phyloP scores from a whole-genome alignment of 2,113 vertebrate genomes.

The Hippocampus barbouri region DNA sequence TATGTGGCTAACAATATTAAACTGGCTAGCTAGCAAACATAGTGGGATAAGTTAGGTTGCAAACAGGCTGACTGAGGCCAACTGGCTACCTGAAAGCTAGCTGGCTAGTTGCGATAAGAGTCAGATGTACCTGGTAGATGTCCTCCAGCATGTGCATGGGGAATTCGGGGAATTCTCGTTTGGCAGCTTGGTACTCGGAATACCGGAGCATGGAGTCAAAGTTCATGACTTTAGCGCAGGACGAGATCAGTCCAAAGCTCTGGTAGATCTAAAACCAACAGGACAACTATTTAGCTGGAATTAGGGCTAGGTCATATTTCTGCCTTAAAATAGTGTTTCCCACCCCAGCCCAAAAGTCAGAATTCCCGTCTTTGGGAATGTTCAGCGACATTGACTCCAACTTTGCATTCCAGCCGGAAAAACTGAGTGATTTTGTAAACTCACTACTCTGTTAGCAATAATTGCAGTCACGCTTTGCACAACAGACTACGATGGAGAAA shows the following conservation, averaged over 20 bases:
- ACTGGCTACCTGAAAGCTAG: background rate
- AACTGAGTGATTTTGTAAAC: too few species aligned
- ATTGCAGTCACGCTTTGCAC: too few species aligned
- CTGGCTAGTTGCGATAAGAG: background rate
- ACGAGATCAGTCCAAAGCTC: constrained; percentile 66
- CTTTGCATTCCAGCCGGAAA: too few species aligned
- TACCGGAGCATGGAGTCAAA: constrained; percentile 59
- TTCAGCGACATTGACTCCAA: too few species aligned
- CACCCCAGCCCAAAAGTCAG: too few species aligned
- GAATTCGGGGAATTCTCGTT: constrained; percentile 53
- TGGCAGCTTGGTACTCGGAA: constrained; percentile 41
- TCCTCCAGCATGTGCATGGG: constrained; percentile 57
- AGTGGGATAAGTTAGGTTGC: background rate
- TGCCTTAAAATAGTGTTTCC: too few species aligned
- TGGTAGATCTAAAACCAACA: constrained; percentile 60
- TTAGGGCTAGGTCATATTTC: background rate
- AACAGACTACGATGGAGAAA: too few species aligned
- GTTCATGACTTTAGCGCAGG: constrained; percentile 68
- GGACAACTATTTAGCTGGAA: background rate
- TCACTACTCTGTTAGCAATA: too few species aligned
- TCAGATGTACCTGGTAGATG: constrained; percentile 65
- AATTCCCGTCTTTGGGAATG: too few species aligned
- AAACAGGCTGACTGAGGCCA: background rate
- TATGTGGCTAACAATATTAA: background rate
- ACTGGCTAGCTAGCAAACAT: background rate